Base-by-base conservation (phyloP, 1,140 invertebrate species). In the Monomorium pharaonis region DNA sequence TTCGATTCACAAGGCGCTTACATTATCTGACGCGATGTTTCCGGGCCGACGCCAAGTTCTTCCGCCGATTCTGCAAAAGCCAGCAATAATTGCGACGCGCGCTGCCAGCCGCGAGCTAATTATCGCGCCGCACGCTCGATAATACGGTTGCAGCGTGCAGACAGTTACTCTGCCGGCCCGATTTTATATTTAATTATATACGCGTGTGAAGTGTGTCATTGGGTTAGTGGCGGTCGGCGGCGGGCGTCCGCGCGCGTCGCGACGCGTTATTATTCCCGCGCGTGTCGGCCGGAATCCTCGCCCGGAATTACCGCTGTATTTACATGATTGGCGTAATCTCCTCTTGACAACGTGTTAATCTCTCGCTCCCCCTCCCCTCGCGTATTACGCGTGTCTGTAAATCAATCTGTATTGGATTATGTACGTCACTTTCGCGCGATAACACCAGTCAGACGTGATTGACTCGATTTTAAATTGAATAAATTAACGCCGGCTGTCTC, bases 101-200 rank as follows among this genome's bases (percentile, higher is more conserved):
- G 62, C 30, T 37, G 33, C 37, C 42, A 83, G 67, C 33, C 42
- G 58, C 78, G 78, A 44, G 49, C 47, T 83, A 83, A 83, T 83
- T 74, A 72, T 83, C 67, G 30, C 62, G 30, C 30, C 33, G 1
- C 16, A 6, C 30, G 49, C 60, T 72, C 67, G 67, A 83, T 77
- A 77, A 42, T 9, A 37, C 30, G 42, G 44, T 10, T 10, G 47
- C 33, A n/a, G 44, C n/a, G n/a, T n/a, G n/a, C 54, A 37, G n/a
- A 37, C 44, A 67, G 14, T 65, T 30, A 21, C 44, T 49, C 4
- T n/a, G 14, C 54, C 5, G 18, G 65, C 49, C 70, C 54, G 67
- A 83, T 83, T 83, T 83, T 83, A 60, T 58, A 83, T 83, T 83
- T 83, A 72, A 83, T 83, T 83, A 24, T 83, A 18, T n/a, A n/a